These are phyloP conservation scores for Pammene aurita DNA, from an alignment of 2,888 invertebrate genomes.

Conservation along the genomic window DNA sequence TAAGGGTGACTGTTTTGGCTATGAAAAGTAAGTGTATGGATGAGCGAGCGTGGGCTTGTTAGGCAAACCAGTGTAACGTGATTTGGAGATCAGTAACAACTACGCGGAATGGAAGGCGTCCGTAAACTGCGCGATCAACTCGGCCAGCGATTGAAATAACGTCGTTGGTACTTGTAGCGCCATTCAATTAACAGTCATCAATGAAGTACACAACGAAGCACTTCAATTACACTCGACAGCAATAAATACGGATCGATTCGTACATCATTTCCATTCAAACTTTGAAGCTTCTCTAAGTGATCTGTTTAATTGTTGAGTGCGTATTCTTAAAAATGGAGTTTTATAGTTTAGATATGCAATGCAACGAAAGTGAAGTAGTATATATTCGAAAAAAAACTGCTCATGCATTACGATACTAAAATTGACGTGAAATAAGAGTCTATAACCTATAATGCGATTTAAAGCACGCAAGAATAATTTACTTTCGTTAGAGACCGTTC, in stretches of 20 bases:
- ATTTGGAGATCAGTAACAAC: neutral
- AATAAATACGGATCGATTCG: neutral
- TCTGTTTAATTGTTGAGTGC: too few relatives aligned
- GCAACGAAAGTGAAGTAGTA: too few relatives aligned
- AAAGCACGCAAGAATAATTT: conserved; percentile 22
- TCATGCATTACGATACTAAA: neutral
- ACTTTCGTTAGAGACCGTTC: conserved; percentile 32
- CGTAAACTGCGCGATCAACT: neutral
- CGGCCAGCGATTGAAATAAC: neutral
- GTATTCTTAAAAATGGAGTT: too few relatives aligned
- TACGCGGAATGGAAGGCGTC: neutral
- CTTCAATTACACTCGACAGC: neutral
- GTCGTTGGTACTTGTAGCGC: conserved; percentile 11
- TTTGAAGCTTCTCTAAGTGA: too few relatives aligned
- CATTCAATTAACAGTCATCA: conserved; percentile 30
- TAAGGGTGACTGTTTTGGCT: neutral
- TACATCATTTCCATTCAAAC: neutral
- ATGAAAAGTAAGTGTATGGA: neutral
- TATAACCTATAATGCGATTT: conserved; percentile 14
- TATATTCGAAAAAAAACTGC: too few relatives aligned
- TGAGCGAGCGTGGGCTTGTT: neutral
- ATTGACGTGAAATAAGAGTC: neutral
- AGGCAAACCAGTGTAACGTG: neutral
- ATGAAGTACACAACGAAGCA: conserved; percentile 12
- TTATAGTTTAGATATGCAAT: too few relatives aligned